Conservation (phyloP, 2,797 vertebrate species). For the Hemitrygon akajei region DNA sequence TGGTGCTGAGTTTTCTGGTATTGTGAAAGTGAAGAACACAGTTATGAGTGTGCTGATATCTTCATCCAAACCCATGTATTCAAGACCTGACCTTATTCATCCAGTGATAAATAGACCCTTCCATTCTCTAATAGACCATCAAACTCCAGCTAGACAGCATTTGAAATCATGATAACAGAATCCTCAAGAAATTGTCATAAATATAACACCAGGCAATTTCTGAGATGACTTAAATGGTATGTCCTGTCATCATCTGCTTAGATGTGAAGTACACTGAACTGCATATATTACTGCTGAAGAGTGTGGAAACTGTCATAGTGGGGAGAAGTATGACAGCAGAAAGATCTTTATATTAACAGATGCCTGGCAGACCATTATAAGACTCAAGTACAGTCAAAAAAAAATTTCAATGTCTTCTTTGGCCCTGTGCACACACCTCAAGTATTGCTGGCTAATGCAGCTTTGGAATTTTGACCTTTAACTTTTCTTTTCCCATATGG, state of each 20-base stretch:
- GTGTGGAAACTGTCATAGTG: conserved; percentile 4
- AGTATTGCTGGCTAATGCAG: not conserved
- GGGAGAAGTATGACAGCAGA: not conserved
- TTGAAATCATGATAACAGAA: not conserved
- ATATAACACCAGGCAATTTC: conserved; percentile 19
- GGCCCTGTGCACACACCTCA: too few relatives aligned
- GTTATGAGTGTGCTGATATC: not conserved
- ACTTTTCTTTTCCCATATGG: not conserved
- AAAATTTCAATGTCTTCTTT: not conserved
- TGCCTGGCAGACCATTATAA: not conserved
- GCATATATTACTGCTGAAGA: conserved; percentile 21
- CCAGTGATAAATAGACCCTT: not conserved
- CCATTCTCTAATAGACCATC: not conserved
- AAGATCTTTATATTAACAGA: not conserved
- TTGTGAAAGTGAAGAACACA: not conserved
- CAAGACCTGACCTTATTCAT: not conserved
- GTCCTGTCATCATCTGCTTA: conserved; percentile 13
- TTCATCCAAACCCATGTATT: not conserved
- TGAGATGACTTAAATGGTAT: not conserved
- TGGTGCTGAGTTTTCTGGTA: not conserved
- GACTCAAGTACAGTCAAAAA: not conserved
- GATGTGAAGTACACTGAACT: not conserved
- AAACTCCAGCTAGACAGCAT: not conserved
- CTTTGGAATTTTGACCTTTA: not conserved
- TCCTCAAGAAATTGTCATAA: not conserved